These are phyloP conservation scores for Cephalotes varians DNA, from an alignment of 2,888 invertebrate genomes.

Conservation along the genomic window DNA sequence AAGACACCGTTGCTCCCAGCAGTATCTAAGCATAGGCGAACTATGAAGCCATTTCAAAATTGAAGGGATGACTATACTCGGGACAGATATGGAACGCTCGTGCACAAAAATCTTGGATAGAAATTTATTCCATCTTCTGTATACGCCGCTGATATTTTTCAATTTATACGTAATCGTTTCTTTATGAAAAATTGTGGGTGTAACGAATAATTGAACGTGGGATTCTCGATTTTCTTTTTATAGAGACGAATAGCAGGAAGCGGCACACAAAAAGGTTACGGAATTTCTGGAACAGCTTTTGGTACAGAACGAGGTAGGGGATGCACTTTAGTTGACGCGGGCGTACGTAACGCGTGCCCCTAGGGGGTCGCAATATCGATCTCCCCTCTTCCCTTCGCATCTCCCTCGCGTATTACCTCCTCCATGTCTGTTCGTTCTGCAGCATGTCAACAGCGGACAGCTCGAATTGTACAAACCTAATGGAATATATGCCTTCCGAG, in stretches of 20 bases:
- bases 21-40: neutral
- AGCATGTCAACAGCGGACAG: constrained; percentile 64
- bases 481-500: constrained; percentile 47
- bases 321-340: constrained; percentile 71
- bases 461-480: constrained; percentile 58
- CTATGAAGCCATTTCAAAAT: constrained; percentile 29
- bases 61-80: neutral
- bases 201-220: neutral
- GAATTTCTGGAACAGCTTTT: constrained; percentile 44
- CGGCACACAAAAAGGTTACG: constrained; percentile 19
- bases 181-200: neutral
- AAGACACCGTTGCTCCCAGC: constrained; percentile 6
- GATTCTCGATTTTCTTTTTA: constrained; percentile 15
- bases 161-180: neutral
- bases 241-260: neutral
- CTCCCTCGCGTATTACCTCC: constrained; percentile 45
- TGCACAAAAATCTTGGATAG: neutral
- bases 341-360: constrained; percentile 75
- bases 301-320: constrained; percentile 25
- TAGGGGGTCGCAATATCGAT: constrained; percentile 81
- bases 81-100: neutral
- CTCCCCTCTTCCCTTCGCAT: constrained; percentile 65
- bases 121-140: neutral
- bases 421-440: constrained; percentile 35
- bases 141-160: neutral